Percentiles rank a stretch among this genome's conserved stretches.
Evolutionary conservation across 2,113 vertebrate genomes (phyloP).

Genomic region (Planiliza haematocheilus): DNA sequence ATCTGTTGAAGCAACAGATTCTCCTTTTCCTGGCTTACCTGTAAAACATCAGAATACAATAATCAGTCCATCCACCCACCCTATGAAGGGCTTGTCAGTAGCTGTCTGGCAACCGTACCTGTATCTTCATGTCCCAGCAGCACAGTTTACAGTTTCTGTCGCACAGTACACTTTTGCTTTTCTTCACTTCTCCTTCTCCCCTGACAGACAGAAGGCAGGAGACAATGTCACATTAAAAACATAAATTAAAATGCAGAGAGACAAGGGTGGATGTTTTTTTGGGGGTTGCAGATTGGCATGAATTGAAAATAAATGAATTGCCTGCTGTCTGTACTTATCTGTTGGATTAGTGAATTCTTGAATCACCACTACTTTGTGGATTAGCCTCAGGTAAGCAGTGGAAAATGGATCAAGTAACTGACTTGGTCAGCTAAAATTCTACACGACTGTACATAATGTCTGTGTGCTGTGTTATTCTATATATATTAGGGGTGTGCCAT

Average conservation of each 20-base stretch:
- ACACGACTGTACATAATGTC: not conserved
- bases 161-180: conserved; percentile 72
- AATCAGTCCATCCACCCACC: not conserved
- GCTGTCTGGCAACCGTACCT: conserved; percentile 49
- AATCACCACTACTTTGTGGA: not conserved
- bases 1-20: conserved; percentile 78
- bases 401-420: not conserved
- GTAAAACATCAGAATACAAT: conserved; percentile 1
- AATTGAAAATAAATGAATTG: not conserved
- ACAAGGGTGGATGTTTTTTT: not conserved
- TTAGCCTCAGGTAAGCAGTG: not conserved
- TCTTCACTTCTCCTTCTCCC: conserved; percentile 60
- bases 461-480: not conserved
- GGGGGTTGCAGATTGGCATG: not conserved
- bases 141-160: conserved; percentile 79
- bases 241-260: not conserved
- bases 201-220: conserved; percentile 40
- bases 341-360: not conserved
- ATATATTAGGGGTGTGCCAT: too few relatives aligned
- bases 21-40: conserved; percentile 81
- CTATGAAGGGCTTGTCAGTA: not conserved
- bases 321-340: not conserved
- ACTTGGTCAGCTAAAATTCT: not conserved
- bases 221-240: not conserved
- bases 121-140: conserved; percentile 84